Percentiles rank a stretch among this genome's conserved stretches.
phyloP scores from a whole-genome alignment of 2,113 vertebrate genomes.

The Camelus bactrianus region DNA sequence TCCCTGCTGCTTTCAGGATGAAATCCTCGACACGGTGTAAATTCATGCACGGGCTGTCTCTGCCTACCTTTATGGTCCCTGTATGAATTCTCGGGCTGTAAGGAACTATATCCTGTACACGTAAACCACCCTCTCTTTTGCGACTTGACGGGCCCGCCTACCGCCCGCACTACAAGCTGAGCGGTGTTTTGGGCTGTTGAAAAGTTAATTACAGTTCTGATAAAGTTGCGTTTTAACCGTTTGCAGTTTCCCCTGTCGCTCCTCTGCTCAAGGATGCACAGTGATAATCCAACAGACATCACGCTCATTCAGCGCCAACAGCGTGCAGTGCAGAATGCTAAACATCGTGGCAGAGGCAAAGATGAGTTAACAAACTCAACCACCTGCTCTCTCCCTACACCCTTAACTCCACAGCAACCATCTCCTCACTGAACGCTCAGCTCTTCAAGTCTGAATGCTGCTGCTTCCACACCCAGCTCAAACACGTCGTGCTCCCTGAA shows the following conservation, averaged over 20 bases:
- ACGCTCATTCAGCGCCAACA: background rate
- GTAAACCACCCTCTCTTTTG: background rate
- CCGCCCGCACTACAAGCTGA: background rate
- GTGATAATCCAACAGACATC: background rate
- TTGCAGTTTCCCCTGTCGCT: background rate
- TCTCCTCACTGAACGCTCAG: background rate
- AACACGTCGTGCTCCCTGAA: rapidly evolving
- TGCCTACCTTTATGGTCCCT: background rate
- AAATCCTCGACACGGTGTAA: background rate
- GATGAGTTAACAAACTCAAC: background rate
- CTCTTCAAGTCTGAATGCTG: background rate
- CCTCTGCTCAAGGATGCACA: background rate
- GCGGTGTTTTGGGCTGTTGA: background rate
- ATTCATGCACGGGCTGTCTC: background rate
- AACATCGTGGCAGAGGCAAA: background rate
- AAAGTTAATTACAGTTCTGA: background rate
- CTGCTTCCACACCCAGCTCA: too few relatives aligned
- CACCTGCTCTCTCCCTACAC: background rate
- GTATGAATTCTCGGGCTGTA: background rate
- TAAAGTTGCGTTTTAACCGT: background rate
- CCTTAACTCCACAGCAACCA: rapidly evolving
- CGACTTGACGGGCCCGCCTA: background rate
- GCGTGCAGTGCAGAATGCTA: rapidly evolving
- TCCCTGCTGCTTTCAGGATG: background rate
- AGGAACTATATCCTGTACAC: background rate